These are phyloP conservation scores for Schizotus pectinicornis DNA, from an alignment of 2,888 invertebrate species.

Conservation along the genomic window DNA sequence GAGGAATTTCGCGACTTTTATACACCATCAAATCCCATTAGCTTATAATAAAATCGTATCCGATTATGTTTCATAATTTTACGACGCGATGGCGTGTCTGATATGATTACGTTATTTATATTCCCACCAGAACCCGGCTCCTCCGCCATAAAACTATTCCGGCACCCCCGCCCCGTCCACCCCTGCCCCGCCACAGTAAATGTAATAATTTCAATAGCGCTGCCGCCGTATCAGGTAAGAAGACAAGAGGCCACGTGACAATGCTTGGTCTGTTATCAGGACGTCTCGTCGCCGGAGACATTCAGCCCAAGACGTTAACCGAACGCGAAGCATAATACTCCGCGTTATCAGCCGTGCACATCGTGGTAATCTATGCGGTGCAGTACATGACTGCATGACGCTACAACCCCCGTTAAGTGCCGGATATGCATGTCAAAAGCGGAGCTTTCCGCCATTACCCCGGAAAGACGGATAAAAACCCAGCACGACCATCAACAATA, in stretches of 20 bases:
- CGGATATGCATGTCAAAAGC: too few relatives aligned
- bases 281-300: conserved; percentile 27
- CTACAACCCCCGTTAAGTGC: conserved; percentile 10
- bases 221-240: conserved; percentile 25
- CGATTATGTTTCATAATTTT: conserved; percentile 23
- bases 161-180: conserved; percentile 7
- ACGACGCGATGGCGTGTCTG: conserved; percentile 22
- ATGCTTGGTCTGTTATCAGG: conserved; percentile 27
- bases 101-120: conserved; percentile 22
- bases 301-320: conserved; percentile 33
- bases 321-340: conserved; percentile 30
- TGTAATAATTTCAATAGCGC: conserved; percentile 19
- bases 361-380: conserved; percentile 30
- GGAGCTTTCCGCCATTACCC: too few relatives aligned
- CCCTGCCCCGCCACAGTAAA: conserved; percentile 11
- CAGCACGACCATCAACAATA: too few relatives aligned
- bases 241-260: conserved; percentile 28
- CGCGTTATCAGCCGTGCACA: conserved; percentile 28
- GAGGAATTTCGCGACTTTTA: conserved; percentile 1
- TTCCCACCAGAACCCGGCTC: conserved; percentile 1
- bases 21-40: conserved; percentile 1
- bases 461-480: too few relatives aligned
- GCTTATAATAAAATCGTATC: conserved; percentile 4
- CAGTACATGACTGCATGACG: conserved; percentile 18
- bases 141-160: neutral